A percentile compares a stretch with the other conserved stretches of the same genome.
These are phyloP conservation scores for Myotis lucifugus DNA, from an alignment of 2,113 vertebrate genomes.

Conservation along the genomic window DNA sequence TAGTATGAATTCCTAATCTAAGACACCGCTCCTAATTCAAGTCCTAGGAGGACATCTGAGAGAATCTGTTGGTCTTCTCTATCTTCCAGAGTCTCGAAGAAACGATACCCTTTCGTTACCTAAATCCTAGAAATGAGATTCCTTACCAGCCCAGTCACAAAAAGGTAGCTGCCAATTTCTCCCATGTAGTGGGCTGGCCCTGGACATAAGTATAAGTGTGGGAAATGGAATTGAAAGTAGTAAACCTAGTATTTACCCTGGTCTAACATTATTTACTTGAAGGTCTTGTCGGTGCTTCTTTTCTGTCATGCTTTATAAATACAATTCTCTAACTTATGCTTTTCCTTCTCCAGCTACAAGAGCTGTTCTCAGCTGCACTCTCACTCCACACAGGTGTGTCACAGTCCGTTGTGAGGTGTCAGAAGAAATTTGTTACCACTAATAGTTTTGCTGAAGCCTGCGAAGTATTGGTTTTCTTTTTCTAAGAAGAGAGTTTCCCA, in stretches of 20 bases:
- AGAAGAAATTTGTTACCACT: constrained; percentile 63
- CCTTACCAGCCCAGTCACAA: background rate
- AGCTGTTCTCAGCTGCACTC: background rate
- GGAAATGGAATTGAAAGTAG: constrained; percentile 51
- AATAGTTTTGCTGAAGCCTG: constrained; percentile 51
- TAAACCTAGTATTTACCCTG: constrained; percentile 55
- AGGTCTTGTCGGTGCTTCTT: constrained; percentile 36
- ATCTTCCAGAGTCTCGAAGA: background rate
- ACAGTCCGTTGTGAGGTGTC: constrained; percentile 60
- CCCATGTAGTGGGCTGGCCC: background rate
- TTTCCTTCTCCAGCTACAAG: background rate
- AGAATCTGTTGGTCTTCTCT: background rate
- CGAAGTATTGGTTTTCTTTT: constrained; percentile 53
- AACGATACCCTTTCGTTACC: background rate
- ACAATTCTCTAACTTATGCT: constrained; percentile 37
- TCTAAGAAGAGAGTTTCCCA: constrained; percentile 25
- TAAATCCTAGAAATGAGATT: background rate
- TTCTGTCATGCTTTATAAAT: constrained; percentile 59
- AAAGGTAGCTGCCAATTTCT: constrained; percentile 2
- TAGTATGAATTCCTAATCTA: background rate
- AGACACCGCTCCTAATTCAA: background rate
- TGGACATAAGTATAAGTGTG: background rate
- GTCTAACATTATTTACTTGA: constrained; percentile 58
- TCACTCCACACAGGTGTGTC: background rate
- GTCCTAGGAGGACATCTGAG: background rate